A percentile compares a stretch with the other conserved stretches of the same genome.
Evolutionary conservation across 2,797 vertebrate species (phyloP).

Genomic region (Astyanax mexicanus): DNA sequence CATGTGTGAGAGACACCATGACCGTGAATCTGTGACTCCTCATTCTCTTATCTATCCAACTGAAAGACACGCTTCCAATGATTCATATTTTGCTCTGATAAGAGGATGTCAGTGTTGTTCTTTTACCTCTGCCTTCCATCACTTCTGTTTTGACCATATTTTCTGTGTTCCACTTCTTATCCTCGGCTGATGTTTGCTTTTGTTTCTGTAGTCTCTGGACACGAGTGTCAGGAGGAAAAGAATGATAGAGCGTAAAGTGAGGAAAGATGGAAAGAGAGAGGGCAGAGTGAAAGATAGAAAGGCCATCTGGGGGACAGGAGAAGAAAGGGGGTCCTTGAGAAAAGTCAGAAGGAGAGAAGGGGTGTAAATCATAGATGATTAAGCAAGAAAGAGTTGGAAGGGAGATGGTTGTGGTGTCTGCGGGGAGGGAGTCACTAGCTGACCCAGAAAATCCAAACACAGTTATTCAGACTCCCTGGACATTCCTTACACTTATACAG

Average conservation of each 20-base stretch:
- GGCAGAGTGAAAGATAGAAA: neutral
- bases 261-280: neutral
- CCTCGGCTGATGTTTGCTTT: conserved; percentile 5
- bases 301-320: conserved; percentile 1
- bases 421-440: neutral
- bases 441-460: conserved; percentile 5
- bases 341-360: conserved; percentile 6
- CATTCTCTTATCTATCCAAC: neutral
- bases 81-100: neutral
- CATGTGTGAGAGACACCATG: neutral
- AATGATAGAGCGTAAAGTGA: neutral
- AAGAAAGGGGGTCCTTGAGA: conserved; percentile 15
- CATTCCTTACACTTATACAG: neutral
- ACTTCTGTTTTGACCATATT: neutral
- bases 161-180: neutral
- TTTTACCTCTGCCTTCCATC: neutral
- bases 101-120: neutral
- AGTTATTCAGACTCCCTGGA: neutral
- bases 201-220: neutral
- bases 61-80: neutral
- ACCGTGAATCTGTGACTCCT: too few species aligned
- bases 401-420: neutral
- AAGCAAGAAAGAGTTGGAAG: neutral
- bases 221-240: neutral
- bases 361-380: conserved; percentile 13